These are phyloP conservation scores for Drosophila barbarae DNA, from an alignment of 2,888 invertebrate genomes.

Conservation along the genomic window DNA sequence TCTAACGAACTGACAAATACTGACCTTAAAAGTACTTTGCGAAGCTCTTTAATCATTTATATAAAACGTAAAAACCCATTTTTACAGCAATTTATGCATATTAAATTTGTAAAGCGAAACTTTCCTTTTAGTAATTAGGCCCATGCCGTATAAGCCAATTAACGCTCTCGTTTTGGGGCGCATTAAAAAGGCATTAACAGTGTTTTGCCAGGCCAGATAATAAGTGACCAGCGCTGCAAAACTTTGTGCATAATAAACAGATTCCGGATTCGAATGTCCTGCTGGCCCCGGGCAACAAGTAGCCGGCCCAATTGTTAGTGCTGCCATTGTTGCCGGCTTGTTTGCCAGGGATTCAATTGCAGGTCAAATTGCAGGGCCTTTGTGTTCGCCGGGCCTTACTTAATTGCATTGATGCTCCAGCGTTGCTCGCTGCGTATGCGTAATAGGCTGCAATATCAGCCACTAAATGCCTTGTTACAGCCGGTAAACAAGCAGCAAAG, in stretches of 20 bases:
- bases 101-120: not conserved
- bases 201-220: not conserved
- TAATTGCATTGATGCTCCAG: slow-evolving; percentile 31
- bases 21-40: not conserved
- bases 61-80: not conserved
- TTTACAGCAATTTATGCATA: not conserved
- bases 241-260: slow-evolving; percentile 17
- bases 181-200: slow-evolving; percentile 27
- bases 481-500: not conserved
- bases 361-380: slow-evolving; percentile 22
- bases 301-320: slow-evolving; percentile 12
- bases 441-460: slow-evolving; percentile 30
- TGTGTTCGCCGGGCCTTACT: slow-evolving; percentile 13
- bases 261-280: slow-evolving; percentile 17
- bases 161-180: slow-evolving; percentile 8
- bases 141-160: slow-evolving; percentile 12
- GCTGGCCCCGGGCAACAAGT: slow-evolving; percentile 25
- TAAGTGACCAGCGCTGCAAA: slow-evolving; percentile 10
- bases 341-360: slow-evolving; percentile 33
- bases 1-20: not conserved
- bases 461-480: slow-evolving; percentile 7
- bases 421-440: slow-evolving; percentile 14
- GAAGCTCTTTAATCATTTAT: not conserved
- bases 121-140: slow-evolving; percentile 9
- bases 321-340: slow-evolving; percentile 11